Percentiles rank a stretch among this genome's conserved stretches.
Evolutionary conservation across 2,113 vertebrate species (phyloP).

Genomic region (Holacanthus passer): DNA sequence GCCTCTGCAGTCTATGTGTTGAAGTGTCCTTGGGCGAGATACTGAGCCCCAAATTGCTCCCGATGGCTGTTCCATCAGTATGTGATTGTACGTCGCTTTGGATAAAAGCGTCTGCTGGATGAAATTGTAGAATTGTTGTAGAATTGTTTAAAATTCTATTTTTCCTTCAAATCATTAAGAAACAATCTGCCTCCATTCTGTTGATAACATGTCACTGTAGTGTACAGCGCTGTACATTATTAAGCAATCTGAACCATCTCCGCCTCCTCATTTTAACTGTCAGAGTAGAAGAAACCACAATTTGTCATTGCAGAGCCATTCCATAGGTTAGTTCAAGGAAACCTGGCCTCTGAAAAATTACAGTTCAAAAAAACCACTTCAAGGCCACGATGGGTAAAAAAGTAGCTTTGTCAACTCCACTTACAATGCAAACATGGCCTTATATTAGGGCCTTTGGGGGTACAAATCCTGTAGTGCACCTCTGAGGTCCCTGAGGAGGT

Average conservation of each 20-base stretch:
- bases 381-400: slow-evolving; percentile 29
- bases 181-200: slow-evolving; percentile 10
- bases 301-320: slow-evolving; percentile 7
- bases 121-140: too few species aligned
- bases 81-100: too few species aligned
- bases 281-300: slow-evolving; percentile 21
- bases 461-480: neutral
- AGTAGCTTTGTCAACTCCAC: slow-evolving; percentile 8
- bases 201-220: slow-evolving; percentile 5
- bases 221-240: slow-evolving; percentile 9
- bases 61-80: too few species aligned
- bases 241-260: slow-evolving; percentile 9
- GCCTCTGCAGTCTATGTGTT: too few species aligned
- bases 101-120: too few species aligned
- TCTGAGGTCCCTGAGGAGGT: neutral
- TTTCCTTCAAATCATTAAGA: slow-evolving; percentile 17
- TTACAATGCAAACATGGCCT: neutral
- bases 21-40: too few species aligned
- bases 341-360: slow-evolving; percentile 14
- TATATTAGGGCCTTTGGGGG: neutral
- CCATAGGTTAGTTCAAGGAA: slow-evolving; percentile 33
- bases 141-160: neutral
- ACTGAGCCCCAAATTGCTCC: too few species aligned
- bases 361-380: slow-evolving; percentile 16
- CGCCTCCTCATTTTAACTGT: slow-evolving; percentile 25